Conservation (phyloP, 1,140 invertebrate species). For the Protaetia brevitarsis region DNA sequence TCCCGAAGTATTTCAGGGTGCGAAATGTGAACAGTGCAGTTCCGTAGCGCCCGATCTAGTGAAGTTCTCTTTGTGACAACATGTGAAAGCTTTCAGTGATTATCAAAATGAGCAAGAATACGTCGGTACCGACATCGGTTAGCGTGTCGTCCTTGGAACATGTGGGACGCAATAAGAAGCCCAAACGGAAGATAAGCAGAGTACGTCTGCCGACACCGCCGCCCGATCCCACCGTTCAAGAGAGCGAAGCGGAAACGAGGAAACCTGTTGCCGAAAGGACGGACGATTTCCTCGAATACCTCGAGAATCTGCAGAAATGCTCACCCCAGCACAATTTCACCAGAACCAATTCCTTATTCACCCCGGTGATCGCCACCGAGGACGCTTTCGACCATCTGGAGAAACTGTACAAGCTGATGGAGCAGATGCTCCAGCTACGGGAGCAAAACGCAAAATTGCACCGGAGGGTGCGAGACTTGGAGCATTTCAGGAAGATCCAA, state of each 20-base stretch:
- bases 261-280: slow-evolving; percentile 18
- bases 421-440: slow-evolving; percentile 68
- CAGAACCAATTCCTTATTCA: slow-evolving; percentile 48
- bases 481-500: slow-evolving; percentile 66
- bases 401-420: slow-evolving; percentile 69
- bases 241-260: slow-evolving; percentile 26
- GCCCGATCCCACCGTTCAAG: slow-evolving; percentile 37
- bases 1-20: no score
- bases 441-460: slow-evolving; percentile 69
- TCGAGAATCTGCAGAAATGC: slow-evolving; percentile 38
- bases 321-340: slow-evolving; percentile 29
- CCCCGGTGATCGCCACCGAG: slow-evolving; percentile 52
- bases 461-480: slow-evolving; percentile 66
- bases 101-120: slow-evolving; percentile 33
- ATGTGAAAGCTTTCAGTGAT: not conserved
- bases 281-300: slow-evolving; percentile 41
- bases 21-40: not conserved
- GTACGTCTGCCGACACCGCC: slow-evolving; percentile 43
- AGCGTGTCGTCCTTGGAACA: slow-evolving; percentile 17
- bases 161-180: slow-evolving; percentile 28
- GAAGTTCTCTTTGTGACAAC: slow-evolving; percentile 2
- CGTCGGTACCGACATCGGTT: slow-evolving; percentile 7
- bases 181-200: slow-evolving; percentile 32
- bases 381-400: slow-evolving; percentile 73
- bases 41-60: not conserved